Conservation (phyloP, 2,113 vertebrate genomes). For the Ginglymostoma cirratum region DNA sequence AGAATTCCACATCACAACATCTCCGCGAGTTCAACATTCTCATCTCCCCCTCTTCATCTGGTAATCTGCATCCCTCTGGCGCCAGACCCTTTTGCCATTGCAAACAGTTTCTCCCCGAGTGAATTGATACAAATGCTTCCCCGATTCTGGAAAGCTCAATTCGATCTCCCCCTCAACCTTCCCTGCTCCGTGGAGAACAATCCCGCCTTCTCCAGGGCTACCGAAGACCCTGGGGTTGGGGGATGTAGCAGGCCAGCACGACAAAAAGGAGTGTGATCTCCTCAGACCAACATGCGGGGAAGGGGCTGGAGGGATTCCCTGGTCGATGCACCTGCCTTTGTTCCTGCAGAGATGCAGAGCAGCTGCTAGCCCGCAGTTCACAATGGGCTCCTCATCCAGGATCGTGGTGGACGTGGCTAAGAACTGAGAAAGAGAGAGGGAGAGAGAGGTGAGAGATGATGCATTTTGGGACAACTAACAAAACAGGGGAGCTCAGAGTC, state of each 20-base stretch:
- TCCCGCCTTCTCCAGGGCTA: neutral
- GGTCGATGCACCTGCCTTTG: slow-evolving; percentile 56
- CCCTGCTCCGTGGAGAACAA: neutral
- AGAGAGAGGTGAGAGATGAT: neutral
- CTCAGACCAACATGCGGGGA: no score
- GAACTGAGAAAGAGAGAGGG: slow-evolving; percentile 51
- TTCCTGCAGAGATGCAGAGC: slow-evolving; percentile 78
- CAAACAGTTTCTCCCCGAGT: neutral
- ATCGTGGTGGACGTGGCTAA: slow-evolving; percentile 77
- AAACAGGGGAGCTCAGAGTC: no score
- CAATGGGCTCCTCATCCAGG: slow-evolving; percentile 83
- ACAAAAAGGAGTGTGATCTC: no score
- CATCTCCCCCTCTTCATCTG: neutral
- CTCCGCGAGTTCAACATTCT: neutral
- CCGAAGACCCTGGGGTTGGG: no score
- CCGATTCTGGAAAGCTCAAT: no score
- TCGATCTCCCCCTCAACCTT: neutral
- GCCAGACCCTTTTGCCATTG: neutral
- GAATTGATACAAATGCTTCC: neutral
- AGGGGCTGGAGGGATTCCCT: no score
- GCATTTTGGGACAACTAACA: no score
- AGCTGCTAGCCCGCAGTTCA: slow-evolving; percentile 73
- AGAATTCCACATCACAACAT: neutral
- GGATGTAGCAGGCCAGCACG: no score
- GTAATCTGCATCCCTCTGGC: neutral